phyloP scores from a whole-genome alignment of 2,888 invertebrate species.

The Entomobrya multifasciata region DNA sequence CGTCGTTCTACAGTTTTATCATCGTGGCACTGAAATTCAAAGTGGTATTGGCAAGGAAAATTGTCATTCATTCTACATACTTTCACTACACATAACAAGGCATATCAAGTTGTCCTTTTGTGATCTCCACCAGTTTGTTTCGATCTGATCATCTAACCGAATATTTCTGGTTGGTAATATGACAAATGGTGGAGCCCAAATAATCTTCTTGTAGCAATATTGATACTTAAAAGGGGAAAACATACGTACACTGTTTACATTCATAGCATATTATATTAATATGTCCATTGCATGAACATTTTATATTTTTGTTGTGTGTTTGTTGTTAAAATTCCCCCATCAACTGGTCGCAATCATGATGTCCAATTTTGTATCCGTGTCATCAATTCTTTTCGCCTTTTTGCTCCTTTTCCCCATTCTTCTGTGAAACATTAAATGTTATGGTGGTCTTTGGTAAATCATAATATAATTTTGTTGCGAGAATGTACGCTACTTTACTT shows the following conservation, averaged over 20 bases:
- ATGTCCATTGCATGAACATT: constrained; percentile 46
- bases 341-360: constrained; percentile 71
- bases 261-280: constrained; percentile 57
- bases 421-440: neutral
- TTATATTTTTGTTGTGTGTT: constrained; percentile 14
- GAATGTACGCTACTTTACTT: no score
- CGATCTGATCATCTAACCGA: constrained; percentile 11
- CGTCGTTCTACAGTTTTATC: constrained; percentile 6
- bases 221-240: constrained; percentile 37
- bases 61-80: constrained; percentile 27
- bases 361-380: constrained; percentile 73
- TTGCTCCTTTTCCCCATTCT: constrained; percentile 39
- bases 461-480: no score
- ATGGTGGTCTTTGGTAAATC: no score
- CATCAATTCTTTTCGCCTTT: constrained; percentile 75
- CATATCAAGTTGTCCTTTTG: constrained; percentile 46
- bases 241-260: constrained; percentile 53
- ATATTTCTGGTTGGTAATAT: constrained; percentile 53
- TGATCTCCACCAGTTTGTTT: constrained; percentile 23
- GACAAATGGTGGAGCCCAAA: constrained; percentile 47
- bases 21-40: constrained; percentile 1
- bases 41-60: neutral
- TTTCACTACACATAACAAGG: neutral
- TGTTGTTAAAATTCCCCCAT: constrained; percentile 70
- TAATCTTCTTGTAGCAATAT: constrained; percentile 40